These are phyloP conservation scores for Siderastrea radians DNA, from an alignment of 92 coral and sea anemone genomes.

Conservation along the genomic window DNA sequence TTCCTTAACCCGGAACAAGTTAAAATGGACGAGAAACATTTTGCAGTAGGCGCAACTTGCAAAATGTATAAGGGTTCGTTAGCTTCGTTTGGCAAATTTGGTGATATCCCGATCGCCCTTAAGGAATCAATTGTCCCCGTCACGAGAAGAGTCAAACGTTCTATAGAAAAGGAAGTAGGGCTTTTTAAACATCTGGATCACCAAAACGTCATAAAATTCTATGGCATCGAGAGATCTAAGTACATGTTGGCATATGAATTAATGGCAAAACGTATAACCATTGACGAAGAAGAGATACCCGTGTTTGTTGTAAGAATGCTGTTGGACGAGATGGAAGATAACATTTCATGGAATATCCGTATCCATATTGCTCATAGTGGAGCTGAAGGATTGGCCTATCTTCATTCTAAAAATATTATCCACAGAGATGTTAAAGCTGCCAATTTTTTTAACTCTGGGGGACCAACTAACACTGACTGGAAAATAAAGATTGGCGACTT, in stretches of 20 bases:
- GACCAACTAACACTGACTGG: background rate
- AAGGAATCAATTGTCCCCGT: background rate
- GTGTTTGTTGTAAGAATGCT: background rate
- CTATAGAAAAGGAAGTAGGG: slow-evolving; percentile 4
- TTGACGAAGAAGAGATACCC: background rate
- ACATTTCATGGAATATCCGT: slow-evolving; percentile 3
- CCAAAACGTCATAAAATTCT: background rate
- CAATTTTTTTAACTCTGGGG: slow-evolving; percentile 45
- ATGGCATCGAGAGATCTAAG: background rate
- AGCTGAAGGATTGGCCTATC: background rate
- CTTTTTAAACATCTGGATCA: slow-evolving; percentile 2
- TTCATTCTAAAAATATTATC: slow-evolving; percentile 2
- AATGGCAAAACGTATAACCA: background rate
- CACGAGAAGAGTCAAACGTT: background rate
- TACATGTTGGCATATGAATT: slow-evolving; percentile 11
- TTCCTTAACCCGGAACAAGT: background rate
- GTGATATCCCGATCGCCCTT: background rate
- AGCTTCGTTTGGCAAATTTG: background rate
- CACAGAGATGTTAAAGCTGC: slow-evolving; percentile 55
- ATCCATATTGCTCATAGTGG: slow-evolving; percentile 1
- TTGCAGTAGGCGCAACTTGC: background rate
- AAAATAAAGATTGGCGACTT: slow-evolving; percentile 56
- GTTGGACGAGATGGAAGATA: background rate
- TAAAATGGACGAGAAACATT: background rate
- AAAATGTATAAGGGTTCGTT: background rate